Evolutionary conservation across 2,888 invertebrate species (phyloP).

Genomic region (Lordiphosa fenestrarum): DNA sequence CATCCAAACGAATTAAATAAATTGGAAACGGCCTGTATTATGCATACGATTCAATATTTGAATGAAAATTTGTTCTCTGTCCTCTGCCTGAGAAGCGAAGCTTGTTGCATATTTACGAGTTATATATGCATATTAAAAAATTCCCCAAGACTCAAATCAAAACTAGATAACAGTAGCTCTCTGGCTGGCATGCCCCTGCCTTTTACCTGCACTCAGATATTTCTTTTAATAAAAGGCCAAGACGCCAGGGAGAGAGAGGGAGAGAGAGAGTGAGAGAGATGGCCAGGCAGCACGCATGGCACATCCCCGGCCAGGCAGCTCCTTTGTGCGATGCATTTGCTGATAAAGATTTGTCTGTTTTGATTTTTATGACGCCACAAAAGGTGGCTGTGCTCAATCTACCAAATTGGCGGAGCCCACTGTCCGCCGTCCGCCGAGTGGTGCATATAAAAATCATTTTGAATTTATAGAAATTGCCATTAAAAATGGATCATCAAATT

Average conservation of each 20-base stretch:
- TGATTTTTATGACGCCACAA: conserved; percentile 71
- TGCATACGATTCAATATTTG: conserved; percentile 39
- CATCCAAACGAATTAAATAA: conserved; percentile 70
- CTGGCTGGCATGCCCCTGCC: conserved; percentile 23
- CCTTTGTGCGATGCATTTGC: conserved; percentile 46
- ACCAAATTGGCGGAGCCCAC: conserved; percentile 37
- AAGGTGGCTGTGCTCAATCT: conserved; percentile 42
- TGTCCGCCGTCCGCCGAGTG: conserved; percentile 8
- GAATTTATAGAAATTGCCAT: no score
- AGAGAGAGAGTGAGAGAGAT: neutral
- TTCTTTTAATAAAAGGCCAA: conserved; percentile 39
- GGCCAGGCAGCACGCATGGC: conserved; percentile 20
- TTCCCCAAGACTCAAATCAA: conserved; percentile 54
- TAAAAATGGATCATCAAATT: no score
- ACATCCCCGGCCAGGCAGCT: conserved; percentile 7
- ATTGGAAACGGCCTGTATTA: conserved; percentile 55
- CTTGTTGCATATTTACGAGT: conserved; percentile 71
- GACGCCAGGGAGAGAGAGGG: neutral
- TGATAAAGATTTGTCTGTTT: conserved; percentile 70
- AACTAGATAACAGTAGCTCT: conserved; percentile 71
- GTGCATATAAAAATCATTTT: conserved; percentile 40
- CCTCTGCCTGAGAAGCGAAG: conserved; percentile 28
- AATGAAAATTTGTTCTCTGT: conserved; percentile 56
- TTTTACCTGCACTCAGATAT: conserved; percentile 22
- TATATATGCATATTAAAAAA: conserved; percentile 76